Evolutionary conservation across 2,888 invertebrate species (phyloP), one percentile per base, ranked within the genome.

Genomic region (Drosophila melanosoma): DNA sequence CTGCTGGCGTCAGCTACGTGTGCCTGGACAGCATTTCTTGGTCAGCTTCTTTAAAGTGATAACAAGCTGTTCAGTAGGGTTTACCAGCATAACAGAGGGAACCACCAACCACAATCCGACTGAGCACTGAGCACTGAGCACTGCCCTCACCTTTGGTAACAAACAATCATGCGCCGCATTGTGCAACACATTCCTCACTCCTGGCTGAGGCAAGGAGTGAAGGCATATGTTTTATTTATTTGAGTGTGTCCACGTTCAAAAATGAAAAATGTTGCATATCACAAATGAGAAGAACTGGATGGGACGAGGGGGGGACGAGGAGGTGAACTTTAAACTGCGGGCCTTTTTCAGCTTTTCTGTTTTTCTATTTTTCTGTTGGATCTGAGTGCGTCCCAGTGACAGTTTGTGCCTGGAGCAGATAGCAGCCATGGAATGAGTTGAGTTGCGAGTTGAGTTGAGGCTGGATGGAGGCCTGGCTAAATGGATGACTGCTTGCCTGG

Each of bases 121-220:
- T 72, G 45, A 60, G 51, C 3, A 23, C 59, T 70, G 66, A n/a
- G n/a, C 42, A 36, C 38, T 38, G 38, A 38, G 17, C 3, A 23
- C 59, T 70, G 66, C 59, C 80, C 74, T 78, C 80, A 82, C 78
- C 78, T 78, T 78, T 76, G 64, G 76, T 77, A 65, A 56, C 74
- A 70, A 89, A 89, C 84, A 86, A 87, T 87, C 84, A 89, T 87
- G 75, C 74, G 89, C 89, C 87, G 86, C 89, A 87, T 87, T 84
- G 89, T 87, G 58, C 71, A 59, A 66, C 60, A 48, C 49, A 45
- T 23, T 23, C 23, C 45, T 23, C 15, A 45, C 72, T 26, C 38
- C 15, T 1, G 29, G 5, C 3, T 17, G 17, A 15, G 40, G 53
- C 32, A 32, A 23, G 57, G 38, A 32, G 20, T 20, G 49, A 32